phyloP scores from a whole-genome alignment of 2,797 vertebrate genomes.

The Knipowitschia caucasica region DNA sequence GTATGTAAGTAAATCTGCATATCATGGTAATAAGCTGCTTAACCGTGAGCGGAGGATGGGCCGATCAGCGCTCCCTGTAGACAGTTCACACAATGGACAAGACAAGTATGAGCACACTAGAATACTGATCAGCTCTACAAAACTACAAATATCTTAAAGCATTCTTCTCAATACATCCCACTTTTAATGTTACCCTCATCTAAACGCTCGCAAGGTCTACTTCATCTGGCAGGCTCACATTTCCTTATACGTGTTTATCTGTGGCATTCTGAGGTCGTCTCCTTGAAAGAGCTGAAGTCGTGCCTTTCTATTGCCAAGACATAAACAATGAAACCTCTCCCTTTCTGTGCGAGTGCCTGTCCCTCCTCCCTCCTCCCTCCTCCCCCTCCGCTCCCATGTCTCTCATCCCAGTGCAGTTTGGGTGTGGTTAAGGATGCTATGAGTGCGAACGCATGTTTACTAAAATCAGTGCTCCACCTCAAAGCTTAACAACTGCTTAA shows the following conservation, averaged over 20 bases:
- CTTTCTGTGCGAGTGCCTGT: constrained; percentile 15
- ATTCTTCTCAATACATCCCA: constrained; percentile 4
- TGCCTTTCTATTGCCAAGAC: constrained; percentile 57
- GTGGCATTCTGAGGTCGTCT: constrained; percentile 34
- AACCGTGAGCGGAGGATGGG: constrained; percentile 28
- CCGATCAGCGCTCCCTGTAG: constrained; percentile 38
- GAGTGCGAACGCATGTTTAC: constrained; percentile 27
- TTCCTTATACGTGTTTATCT: constrained; percentile 17
- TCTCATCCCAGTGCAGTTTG: constrained; percentile 48
- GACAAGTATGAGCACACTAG: constrained; percentile 20
- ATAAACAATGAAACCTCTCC: constrained; percentile 57
- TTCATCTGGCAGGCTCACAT: constrained; percentile 6
- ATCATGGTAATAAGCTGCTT: constrained; percentile 45
- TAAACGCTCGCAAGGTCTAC: not conserved
- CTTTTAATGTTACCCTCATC: not conserved
- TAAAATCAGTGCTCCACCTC: constrained; percentile 19
- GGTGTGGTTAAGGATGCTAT: constrained; percentile 59
- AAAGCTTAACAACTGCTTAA: constrained; percentile 8
- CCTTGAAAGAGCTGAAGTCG: constrained; percentile 61
- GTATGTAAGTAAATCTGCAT: constrained; percentile 25
- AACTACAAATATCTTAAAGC: not conserved
- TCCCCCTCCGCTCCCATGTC: constrained; percentile 13
- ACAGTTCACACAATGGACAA: constrained; percentile 23
- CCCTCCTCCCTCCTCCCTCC: not conserved
- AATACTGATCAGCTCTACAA: constrained; percentile 18